Conservation (phyloP, 2,888 invertebrate species). For the Amblyjoppa fuscipennis region DNA sequence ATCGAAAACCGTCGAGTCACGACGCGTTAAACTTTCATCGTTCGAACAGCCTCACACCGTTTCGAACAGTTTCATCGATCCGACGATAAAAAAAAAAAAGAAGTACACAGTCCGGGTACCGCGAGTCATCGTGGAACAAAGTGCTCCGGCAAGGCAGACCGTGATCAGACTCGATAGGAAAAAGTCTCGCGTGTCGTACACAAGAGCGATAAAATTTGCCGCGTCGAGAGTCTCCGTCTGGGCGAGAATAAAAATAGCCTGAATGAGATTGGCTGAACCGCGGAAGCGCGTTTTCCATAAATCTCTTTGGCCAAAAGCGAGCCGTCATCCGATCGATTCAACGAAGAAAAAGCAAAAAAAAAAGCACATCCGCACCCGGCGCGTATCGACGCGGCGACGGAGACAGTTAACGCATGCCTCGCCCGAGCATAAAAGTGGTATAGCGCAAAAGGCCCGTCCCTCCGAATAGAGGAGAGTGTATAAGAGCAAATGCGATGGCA, state of each 20-base stretch:
- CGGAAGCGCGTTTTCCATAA: slow-evolving; percentile 40
- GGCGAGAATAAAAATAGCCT: slow-evolving; percentile 5
- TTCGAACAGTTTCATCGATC: too few species aligned
- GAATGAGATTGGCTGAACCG: slow-evolving; percentile 18
- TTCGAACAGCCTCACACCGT: too few species aligned
- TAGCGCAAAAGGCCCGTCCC: not conserved
- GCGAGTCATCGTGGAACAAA: too few species aligned
- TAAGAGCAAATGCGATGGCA: not conserved
- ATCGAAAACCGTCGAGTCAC: too few species aligned
- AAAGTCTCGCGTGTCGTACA: slow-evolving; percentile 16
- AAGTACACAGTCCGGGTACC: too few species aligned
- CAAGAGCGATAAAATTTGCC: slow-evolving; percentile 18
- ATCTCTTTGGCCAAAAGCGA: slow-evolving; percentile 42
- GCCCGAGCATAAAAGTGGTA: not conserved
- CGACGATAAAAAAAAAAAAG: too few species aligned
- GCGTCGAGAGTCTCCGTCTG: not conserved
- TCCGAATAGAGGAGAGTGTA: not conserved
- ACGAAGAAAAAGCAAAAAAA: slow-evolving; percentile 1
- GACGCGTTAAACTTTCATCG: too few species aligned
- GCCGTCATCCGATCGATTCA: slow-evolving; percentile 53
- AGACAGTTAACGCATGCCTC: not conserved
- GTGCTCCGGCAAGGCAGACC: not conserved
- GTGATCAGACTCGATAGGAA: not conserved
- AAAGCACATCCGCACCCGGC: too few species aligned
- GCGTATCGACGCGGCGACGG: slow-evolving; percentile 22